phyloP scores from a whole-genome alignment of 2,888 invertebrate species.

The Cephalotes varians region DNA sequence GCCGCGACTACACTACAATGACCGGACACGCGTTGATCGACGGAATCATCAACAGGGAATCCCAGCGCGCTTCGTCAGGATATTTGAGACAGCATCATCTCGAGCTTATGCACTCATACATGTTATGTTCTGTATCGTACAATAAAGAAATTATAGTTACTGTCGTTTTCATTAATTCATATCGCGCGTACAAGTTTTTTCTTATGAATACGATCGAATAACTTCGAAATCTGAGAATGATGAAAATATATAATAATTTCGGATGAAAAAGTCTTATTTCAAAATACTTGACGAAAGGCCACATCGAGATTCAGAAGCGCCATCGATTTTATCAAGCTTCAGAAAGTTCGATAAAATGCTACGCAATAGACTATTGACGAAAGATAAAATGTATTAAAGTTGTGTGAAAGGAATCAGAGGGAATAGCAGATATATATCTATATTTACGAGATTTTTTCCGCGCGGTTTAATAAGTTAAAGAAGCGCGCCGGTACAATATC shows the following conservation, averaged over 20 bases:
- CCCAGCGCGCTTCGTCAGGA: not conserved
- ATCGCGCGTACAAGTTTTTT: not conserved
- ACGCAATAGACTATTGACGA: not conserved
- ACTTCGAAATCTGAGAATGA: not conserved
- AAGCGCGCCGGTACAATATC: conserved; percentile 7
- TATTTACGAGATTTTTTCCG: not conserved
- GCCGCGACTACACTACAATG: conserved; percentile 29
- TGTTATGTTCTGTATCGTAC: not conserved
- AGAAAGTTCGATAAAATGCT: not conserved
- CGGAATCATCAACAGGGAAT: conserved; percentile 27
- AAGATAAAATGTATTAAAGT: not conserved
- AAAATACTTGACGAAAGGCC: not conserved
- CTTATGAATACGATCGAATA: not conserved
- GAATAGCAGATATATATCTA: not conserved
- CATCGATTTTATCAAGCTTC: not conserved
- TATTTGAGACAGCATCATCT: not conserved
- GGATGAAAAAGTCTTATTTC: not conserved
- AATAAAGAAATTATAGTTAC: conserved; percentile 14
- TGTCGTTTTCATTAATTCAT: not conserved
- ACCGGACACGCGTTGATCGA: conserved; percentile 20
- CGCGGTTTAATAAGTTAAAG: conserved; percentile 32
- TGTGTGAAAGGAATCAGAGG: not conserved
- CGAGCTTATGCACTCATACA: not conserved
- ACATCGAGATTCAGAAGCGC: not conserved
- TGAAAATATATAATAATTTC: no score